Percentiles rank a stretch among this genome's conserved stretches.
phyloP scores from a whole-genome alignment of 2,113 vertebrate genomes.

The Puffinus mauretanicus region DNA sequence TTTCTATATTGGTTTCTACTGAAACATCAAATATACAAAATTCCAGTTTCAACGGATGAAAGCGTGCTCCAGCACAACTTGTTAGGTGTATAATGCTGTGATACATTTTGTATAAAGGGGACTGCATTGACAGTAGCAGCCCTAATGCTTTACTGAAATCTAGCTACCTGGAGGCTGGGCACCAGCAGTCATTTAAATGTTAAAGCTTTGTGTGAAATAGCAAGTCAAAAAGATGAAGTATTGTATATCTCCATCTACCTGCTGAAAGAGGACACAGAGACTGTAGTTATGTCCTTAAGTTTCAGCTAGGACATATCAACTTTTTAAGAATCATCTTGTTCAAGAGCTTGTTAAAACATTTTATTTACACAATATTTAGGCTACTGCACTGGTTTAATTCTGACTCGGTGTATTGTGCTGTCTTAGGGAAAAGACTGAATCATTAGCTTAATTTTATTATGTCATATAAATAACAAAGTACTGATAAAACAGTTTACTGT shows the following conservation, averaged over 20 bases:
- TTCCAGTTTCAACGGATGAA: not conserved
- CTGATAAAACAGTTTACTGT: not conserved
- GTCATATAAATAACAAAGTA: not conserved
- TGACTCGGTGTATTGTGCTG: accelerated
- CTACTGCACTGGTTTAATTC: not conserved
- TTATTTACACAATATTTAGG: not conserved
- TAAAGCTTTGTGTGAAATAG: not conserved
- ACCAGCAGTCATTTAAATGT: not conserved
- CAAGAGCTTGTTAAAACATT: accelerated
- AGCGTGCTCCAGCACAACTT: not conserved
- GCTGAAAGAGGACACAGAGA: not conserved
- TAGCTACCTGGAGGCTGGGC: not conserved
- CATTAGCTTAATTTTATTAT: not conserved
- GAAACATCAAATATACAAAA: not conserved
- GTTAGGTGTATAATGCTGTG: not conserved
- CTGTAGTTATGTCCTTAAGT: not conserved
- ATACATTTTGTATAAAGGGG: not conserved
- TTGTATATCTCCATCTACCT: not conserved
- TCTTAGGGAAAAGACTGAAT: not conserved
- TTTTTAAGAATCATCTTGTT: not conserved
- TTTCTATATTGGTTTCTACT: not conserved
- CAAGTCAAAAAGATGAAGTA: not conserved
- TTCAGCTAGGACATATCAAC: not conserved
- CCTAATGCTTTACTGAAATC: not conserved
- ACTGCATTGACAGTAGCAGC: not conserved